Evolutionary conservation across 2,113 vertebrate species (phyloP).

Genomic region (Pseudorectes ferrugineus): DNA sequence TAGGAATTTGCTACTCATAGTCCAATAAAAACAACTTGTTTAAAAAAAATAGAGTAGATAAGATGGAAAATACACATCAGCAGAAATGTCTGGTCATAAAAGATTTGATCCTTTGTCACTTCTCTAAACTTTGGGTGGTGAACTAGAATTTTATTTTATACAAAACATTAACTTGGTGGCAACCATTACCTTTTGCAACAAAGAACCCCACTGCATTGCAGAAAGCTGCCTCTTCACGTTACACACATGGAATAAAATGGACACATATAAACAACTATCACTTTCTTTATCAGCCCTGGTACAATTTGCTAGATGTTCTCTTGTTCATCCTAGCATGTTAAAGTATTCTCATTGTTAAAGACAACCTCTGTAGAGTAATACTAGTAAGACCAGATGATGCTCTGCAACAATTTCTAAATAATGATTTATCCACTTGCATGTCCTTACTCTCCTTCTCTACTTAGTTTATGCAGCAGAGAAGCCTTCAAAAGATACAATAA

Average conservation of each 20-base stretch:
- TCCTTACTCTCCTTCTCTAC: background rate
- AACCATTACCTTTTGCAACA: background rate
- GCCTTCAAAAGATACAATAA: background rate
- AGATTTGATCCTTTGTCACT: background rate
- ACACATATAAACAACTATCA: background rate
- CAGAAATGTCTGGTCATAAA: background rate
- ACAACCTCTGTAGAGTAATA: background rate
- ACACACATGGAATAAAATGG: background rate
- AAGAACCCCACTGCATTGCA: background rate
- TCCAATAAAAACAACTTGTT: constrained; percentile 59
- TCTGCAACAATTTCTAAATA: background rate
- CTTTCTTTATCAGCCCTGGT: background rate
- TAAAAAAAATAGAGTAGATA: constrained; percentile 6
- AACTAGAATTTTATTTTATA: background rate
- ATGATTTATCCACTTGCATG: background rate
- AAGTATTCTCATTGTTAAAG: background rate
- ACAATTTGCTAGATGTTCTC: background rate
- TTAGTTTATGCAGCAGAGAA: background rate
- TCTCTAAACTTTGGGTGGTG: background rate
- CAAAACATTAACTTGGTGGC: background rate
- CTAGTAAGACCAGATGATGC: background rate
- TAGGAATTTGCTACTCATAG: constrained; percentile 55
- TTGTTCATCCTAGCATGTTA: background rate
- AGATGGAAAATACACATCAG: constrained; percentile 14
- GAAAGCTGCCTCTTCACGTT: background rate